Evolutionary conservation across 2,888 invertebrate species (phyloP), one percentile per base, ranked within the genome.

Genomic region (Tachina fera): DNA sequence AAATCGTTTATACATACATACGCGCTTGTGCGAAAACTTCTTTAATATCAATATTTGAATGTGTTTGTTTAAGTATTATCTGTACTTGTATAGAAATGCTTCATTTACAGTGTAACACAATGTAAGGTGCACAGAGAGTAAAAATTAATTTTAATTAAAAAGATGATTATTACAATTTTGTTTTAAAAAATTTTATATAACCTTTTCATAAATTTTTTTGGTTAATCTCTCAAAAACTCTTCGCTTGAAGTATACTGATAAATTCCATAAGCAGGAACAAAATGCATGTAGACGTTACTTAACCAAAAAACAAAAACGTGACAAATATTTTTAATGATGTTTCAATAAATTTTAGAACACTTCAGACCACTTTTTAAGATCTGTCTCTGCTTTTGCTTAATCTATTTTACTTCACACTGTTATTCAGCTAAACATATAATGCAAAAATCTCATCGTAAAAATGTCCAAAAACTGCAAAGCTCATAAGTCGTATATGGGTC

Each of bases 381-480:
- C 31, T 31, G 4, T 31, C 31, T 31, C 31, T 31, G 31, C 14
- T 10, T n/a, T n/a, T 43, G 71, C 47, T 19, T 19, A 9, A 63
- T 72, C 1, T 47, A 63, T 39, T 47, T 19, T 2, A 19, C 11
- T 10, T 63, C 19, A 65, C 56, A 1, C 80, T 80, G 58, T 75
- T 5, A 9, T 51, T 31, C 43, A 16, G 8, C 1, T 22, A 39
- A 49, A 10, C 14, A 16, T 58, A 68, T 67, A 72, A 77, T 49
- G 75, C 84, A 88, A 71, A 91, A 91, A 90, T 91, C 90, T 90
- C 89, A 89, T 91, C 91, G 91, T 91, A 91, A 91, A 91, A 91
- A 90, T 90, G 90, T 91, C 90, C 89, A 89, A 91, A 91, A 90
- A 89, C 88, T 88, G 87, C 88, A 90, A 91, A 91, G 91, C 91